Evolutionary conservation across 2,797 vertebrate genomes (phyloP).

Genomic region (Picus viridis): DNA sequence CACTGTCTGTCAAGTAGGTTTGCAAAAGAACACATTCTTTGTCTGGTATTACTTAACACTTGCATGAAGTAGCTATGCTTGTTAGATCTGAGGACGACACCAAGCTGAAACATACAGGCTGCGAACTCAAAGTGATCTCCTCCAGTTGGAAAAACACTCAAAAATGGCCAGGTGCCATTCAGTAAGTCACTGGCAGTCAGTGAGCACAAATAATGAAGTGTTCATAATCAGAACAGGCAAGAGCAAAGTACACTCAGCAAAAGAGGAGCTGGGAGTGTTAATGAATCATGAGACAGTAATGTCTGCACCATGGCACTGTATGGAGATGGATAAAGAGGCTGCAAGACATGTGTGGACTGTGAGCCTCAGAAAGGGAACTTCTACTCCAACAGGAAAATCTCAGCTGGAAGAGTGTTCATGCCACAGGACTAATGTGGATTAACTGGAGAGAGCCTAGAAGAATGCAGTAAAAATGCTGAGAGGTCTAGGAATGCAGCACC

Average conservation of each 20-base stretch:
- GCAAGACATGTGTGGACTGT: not conserved
- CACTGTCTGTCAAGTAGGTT: not conserved
- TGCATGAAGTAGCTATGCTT: not conserved
- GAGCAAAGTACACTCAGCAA: not conserved
- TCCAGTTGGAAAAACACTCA: not conserved
- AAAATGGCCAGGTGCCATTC: not conserved
- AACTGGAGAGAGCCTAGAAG: slow-evolving; percentile 14
- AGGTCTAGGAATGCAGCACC: not conserved
- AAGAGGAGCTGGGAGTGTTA: not conserved
- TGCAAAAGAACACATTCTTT: not conserved
- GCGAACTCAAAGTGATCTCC: not conserved
- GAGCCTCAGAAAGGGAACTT: not conserved
- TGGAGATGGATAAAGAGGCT: not conserved
- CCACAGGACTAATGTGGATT: slow-evolving; percentile 5
- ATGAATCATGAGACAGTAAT: not conserved
- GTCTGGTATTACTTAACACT: not conserved
- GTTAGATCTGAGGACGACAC: not conserved
- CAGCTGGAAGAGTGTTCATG: not conserved
- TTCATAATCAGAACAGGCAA: not conserved
- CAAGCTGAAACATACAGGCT: not conserved
- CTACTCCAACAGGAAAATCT: not conserved
- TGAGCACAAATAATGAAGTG: not conserved
- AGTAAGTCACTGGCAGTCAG: not conserved
- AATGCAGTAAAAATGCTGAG: slow-evolving; percentile 5
- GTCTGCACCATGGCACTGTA: not conserved